phyloP scores from a whole-genome alignment of 2,113 vertebrate genomes.

The Lucifuga dentata region DNA sequence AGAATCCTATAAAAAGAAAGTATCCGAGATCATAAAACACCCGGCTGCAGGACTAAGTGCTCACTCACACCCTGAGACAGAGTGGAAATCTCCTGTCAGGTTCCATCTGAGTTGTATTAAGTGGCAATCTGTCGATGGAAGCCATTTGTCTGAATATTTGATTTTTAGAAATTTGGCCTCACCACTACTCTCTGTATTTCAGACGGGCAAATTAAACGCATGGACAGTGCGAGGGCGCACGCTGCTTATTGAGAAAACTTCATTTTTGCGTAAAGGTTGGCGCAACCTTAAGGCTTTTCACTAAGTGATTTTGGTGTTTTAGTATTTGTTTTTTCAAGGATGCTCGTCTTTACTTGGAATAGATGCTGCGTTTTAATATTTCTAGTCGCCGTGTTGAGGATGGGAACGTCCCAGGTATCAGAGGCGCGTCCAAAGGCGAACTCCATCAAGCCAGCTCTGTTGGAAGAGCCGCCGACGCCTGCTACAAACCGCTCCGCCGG shows the following conservation, averaged over 20 bases:
- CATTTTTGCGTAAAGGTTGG: neutral
- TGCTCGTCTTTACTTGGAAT: conserved; percentile 86
- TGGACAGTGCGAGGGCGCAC: conserved; percentile 60
- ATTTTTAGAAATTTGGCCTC: conserved; percentile 40
- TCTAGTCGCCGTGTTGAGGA: conserved; percentile 87
- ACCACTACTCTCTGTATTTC: conserved; percentile 9
- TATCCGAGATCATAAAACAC: conserved; percentile 79
- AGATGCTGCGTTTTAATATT: conserved; percentile 87
- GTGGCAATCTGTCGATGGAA: conserved; percentile 55
- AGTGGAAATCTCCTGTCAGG: conserved; percentile 55
- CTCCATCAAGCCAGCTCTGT: conserved; percentile 91
- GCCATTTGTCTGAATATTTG: conserved; percentile 33
- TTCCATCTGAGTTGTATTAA: no score
- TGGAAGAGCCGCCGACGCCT: conserved; percentile 86
- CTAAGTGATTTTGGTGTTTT: neutral
- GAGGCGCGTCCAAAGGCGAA: conserved; percentile 90
- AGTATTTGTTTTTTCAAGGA: conserved; percentile 68
- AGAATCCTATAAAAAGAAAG: conserved; percentile 84
- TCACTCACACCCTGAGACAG: conserved; percentile 63
- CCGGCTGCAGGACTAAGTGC: conserved; percentile 63
- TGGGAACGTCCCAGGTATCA: conserved; percentile 86
- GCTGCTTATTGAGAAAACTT: conserved; percentile 37
- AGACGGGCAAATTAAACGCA: conserved; percentile 42
- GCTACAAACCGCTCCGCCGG: conserved; percentile 86
- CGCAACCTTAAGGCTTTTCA: neutral